A percentile compares a stretch with the other conserved stretches of the same genome.
Evolutionary conservation across 2,113 vertebrate genomes (phyloP).

Genomic region (Colossoma macropomum): DNA sequence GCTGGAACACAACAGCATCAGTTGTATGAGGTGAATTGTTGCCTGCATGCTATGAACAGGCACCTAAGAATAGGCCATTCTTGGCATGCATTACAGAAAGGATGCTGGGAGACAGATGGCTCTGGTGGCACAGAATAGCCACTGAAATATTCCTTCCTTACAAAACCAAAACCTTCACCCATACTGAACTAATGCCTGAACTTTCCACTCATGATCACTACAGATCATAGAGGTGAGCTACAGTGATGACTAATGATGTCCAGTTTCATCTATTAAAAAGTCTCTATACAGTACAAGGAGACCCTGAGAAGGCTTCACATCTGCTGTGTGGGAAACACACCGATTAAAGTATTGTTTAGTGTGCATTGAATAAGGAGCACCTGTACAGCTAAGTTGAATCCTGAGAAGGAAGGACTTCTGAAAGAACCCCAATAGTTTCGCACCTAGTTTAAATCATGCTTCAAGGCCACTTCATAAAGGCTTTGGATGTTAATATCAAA

Average conservation of each 20-base stretch:
- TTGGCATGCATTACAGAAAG: conserved; percentile 63
- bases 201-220: neutral
- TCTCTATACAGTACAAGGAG: neutral
- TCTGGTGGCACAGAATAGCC: conserved; percentile 38
- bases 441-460: neutral
- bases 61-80: conserved; percentile 63
- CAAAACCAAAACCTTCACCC: conserved; percentile 20
- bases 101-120: conserved; percentile 78
- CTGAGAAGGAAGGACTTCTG: neutral
- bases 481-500: conserved; percentile 9
- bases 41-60: conserved; percentile 41
- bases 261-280: neutral
- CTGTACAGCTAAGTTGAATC: neutral
- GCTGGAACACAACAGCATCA: neutral
- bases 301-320: neutral
- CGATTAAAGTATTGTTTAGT: neutral
- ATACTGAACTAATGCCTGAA: neutral
- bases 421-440: neutral
- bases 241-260: no score
- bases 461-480: neutral
- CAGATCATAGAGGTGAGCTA: neutral
- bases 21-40: conserved; percentile 19
- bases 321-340: neutral
- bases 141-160: conserved; percentile 42
- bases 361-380: neutral